Evolutionary conservation across 2,888 invertebrate genomes (phyloP), one percentile per base, ranked within the genome.

Genomic region (Eutolmus rufibarbis): DNA sequence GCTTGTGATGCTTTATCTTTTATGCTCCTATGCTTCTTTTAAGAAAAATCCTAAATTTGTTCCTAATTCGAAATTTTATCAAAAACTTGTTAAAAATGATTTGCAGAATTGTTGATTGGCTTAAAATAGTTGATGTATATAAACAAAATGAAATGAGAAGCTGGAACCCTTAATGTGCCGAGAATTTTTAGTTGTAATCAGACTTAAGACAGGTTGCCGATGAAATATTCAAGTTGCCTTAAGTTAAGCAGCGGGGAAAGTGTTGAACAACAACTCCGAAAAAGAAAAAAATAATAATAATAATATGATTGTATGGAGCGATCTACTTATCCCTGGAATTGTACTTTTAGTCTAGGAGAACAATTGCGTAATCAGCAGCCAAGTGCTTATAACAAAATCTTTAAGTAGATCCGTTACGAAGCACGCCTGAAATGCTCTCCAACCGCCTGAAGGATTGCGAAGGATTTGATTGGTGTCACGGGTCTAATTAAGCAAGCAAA

Each of bases 371-470:
- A 31, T 28, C 23, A 46, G 51, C 28, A 79, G 51, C 28, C 79
- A 28, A 79, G 46, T 79, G 79, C 79, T 79, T 79, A 23, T 79
- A 79, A 79, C 79, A 79, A 14, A 31, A 79, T 79, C 79, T 79
- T 79, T 79, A 28, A 40, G 28, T 79, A 79, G 79, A 79, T 79
- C 79, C 79, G 79, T 79, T 79, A 79, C 46, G 51, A 79, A 79
- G 79, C 79, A 79, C n/a, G 5, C 8, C 76, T 37, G 37, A 76
- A 7, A 76, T 76, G 19, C n/a, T 76, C 34, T 19, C 76, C 76
- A 76, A 76, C 28, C 28, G 23, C 28, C 12, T 66, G 28, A 66
- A 66, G 9, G 66, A 23, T 66, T 66, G 51, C 5, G 51, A 51
- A 51, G 19, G 66, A 23, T 66, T 66, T 66, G 28, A 66, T 23